Percentiles rank a stretch among this genome's conserved stretches.
Conservation (phyloP, 2,113 vertebrate species). For the Crotalus viridis region DNA sequence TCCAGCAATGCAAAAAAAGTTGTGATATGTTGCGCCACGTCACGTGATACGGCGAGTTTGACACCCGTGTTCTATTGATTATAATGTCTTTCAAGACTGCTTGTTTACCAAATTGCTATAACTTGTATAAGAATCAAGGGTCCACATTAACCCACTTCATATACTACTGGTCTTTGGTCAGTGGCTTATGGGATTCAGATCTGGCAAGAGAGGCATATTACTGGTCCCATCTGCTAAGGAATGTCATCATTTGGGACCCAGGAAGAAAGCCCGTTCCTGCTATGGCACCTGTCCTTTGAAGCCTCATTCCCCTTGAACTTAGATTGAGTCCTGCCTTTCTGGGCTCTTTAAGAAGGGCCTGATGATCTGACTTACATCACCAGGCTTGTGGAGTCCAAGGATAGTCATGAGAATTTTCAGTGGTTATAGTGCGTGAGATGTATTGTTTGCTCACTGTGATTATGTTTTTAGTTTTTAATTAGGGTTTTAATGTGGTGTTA, state of each 20-base stretch:
- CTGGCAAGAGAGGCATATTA: background rate
- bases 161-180: background rate
- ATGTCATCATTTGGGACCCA: background rate
- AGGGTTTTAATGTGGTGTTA: background rate
- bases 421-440: background rate
- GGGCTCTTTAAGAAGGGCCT: background rate
- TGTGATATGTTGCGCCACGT: no score
- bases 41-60: no score
- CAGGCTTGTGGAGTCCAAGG: background rate
- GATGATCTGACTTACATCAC: background rate
- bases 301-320: background rate
- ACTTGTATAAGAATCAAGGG: background rate
- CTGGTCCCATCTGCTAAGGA: background rate
- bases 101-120: background rate
- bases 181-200: background rate
- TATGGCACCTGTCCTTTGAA: background rate
- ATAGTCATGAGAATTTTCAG: background rate
- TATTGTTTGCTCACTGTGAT: background rate
- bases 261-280: background rate
- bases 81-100: background rate
- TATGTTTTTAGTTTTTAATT: background rate
- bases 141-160: background rate
- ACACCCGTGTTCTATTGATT: background rate
- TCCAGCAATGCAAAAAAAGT: no score
- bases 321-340: background rate